Conservation (phyloP, 2,888 invertebrate species). For the Amphipoea oculea region DNA sequence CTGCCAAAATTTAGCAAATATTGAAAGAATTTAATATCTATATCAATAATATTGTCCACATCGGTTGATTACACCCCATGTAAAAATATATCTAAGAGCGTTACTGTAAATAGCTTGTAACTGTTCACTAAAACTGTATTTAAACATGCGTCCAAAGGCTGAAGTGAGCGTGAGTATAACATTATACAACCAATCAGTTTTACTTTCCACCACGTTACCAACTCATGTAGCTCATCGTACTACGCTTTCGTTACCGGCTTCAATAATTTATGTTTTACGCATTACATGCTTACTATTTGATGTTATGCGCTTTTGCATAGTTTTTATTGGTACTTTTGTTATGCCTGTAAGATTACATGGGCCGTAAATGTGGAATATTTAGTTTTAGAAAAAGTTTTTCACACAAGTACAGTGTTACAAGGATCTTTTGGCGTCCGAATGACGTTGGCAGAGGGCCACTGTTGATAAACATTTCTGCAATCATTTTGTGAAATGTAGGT, state of each 20-base stretch:
- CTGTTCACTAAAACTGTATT: constrained; percentile 81
- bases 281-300: constrained; percentile 24
- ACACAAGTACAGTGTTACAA: neutral
- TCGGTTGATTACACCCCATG: constrained; percentile 41
- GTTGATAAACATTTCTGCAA: neutral
- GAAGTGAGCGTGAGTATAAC: constrained; percentile 93
- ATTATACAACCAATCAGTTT: constrained; percentile 69
- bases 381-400: neutral
- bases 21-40: too few species aligned
- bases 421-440: neutral
- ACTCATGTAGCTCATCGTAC: constrained; percentile 46
- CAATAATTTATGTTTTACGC: constrained; percentile 51
- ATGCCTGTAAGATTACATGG: neutral
- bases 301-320: constrained; percentile 19
- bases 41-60: constrained; percentile 41
- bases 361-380: neutral
- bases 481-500: neutral
- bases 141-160: constrained; percentile 91
- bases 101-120: constrained; percentile 85
- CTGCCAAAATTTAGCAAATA: neutral
- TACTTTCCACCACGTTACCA: constrained; percentile 58
- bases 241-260: constrained; percentile 51
- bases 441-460: neutral
- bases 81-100: constrained; percentile 45
- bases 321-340: constrained; percentile 36